Percentiles rank a stretch among this genome's conserved stretches.
phyloP scores from a whole-genome alignment of 2,113 vertebrate genomes.

The Nothocercus julius region DNA sequence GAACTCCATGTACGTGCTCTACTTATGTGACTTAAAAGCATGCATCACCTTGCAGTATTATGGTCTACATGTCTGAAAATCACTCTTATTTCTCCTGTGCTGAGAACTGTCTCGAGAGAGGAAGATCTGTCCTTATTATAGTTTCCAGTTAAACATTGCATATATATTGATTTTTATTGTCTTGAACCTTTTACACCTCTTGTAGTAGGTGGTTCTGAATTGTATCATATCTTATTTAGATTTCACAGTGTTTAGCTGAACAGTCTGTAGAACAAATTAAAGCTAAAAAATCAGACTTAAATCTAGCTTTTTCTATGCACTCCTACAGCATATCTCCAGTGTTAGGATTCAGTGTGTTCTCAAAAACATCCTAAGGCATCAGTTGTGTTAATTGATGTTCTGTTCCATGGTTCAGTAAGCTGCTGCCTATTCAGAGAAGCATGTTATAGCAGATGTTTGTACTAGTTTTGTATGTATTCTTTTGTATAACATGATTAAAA shows the following conservation, averaged over 20 bases:
- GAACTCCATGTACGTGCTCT: background rate
- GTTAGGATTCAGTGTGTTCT: background rate
- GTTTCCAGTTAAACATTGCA: background rate
- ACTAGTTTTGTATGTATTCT: background rate
- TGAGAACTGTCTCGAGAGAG: background rate
- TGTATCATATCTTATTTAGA: background rate
- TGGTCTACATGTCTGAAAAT: background rate
- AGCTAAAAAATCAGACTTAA: background rate
- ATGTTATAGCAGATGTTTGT: conserved; percentile 8
- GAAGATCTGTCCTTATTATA: background rate
- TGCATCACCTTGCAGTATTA: background rate
- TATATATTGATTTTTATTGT: background rate
- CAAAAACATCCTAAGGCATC: background rate
- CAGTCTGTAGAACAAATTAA: background rate
- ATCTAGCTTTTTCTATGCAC: background rate
- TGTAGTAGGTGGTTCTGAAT: background rate
- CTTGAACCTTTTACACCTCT: background rate
- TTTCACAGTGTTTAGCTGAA: background rate
- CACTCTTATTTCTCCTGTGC: background rate
- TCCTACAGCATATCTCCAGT: background rate
- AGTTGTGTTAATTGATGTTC: background rate
- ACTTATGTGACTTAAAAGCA: background rate
- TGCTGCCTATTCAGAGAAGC: background rate
- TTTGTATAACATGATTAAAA: background rate
- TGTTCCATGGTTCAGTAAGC: background rate